Evolutionary conservation across 2,888 invertebrate species (phyloP).

Genomic region (Theodoxus fluviatilis): DNA sequence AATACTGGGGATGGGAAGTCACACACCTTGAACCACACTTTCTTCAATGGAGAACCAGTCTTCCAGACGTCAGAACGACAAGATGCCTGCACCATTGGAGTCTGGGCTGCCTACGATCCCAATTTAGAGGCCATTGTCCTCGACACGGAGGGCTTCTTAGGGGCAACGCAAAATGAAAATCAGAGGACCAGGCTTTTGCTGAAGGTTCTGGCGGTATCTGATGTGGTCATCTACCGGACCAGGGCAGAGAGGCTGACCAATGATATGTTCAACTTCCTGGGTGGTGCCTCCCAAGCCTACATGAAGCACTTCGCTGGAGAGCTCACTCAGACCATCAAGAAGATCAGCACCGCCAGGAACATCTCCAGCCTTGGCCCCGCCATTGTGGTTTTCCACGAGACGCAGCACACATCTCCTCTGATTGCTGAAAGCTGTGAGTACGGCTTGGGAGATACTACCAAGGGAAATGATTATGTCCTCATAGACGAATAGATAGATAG

Average conservation of each 20-base stretch:
- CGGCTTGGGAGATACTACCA: no score
- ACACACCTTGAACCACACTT: slow-evolving; percentile 78
- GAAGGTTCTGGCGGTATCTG: slow-evolving; percentile 82
- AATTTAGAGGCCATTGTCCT: slow-evolving; percentile 74
- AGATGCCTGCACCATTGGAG: slow-evolving; percentile 78
- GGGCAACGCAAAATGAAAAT: slow-evolving; percentile 72
- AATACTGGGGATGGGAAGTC: slow-evolving; percentile 86
- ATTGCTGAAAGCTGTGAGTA: slow-evolving; percentile 53
- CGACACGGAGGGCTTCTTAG: slow-evolving; percentile 81
- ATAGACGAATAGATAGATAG: no score
- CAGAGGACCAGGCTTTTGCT: slow-evolving; percentile 76
- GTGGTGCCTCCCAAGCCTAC: slow-evolving; percentile 79
- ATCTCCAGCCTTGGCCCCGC: slow-evolving; percentile 77
- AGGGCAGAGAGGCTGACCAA: slow-evolving; percentile 78
- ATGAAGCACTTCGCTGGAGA: slow-evolving; percentile 74
- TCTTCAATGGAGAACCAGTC: slow-evolving; percentile 73
- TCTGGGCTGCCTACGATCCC: slow-evolving; percentile 79
- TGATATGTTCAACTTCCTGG: slow-evolving; percentile 79
- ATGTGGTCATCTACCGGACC: slow-evolving; percentile 80
- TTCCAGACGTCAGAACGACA: slow-evolving; percentile 76
- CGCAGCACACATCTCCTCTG: slow-evolving; percentile 72
- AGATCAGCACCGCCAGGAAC: no score
- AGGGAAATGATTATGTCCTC: no score
- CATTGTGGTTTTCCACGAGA: slow-evolving; percentile 82
- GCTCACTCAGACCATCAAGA: slow-evolving; percentile 60